Conservation (phyloP, 2,113 vertebrate genomes). For the Callopanchax toddi region DNA sequence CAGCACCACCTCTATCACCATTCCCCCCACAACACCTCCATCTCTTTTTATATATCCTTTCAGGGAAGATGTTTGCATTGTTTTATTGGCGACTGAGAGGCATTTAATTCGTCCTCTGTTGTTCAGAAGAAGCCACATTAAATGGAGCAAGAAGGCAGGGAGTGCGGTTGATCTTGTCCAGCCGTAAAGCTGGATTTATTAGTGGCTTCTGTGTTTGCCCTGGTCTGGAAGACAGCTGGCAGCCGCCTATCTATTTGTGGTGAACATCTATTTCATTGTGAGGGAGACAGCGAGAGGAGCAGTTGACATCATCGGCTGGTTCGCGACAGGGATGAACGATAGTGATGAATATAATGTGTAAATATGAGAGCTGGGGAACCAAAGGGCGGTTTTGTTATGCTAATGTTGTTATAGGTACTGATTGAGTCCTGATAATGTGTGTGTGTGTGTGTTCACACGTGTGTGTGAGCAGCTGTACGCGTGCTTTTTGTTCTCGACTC, state of each 20-base stretch:
- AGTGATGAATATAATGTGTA: constrained; percentile 82
- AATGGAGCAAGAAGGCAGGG: constrained; percentile 68
- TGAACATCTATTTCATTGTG: constrained; percentile 78
- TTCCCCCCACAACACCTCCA: constrained; percentile 67
- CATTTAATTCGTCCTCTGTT: constrained; percentile 71
- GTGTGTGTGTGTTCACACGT: constrained; percentile 26
- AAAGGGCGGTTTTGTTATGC: constrained; percentile 79
- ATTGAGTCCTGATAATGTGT: constrained; percentile 71
- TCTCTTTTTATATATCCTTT: constrained; percentile 74
- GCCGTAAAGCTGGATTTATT: constrained; percentile 82
- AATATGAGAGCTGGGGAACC: constrained; percentile 75
- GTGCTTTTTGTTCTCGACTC: constrained; percentile 35
- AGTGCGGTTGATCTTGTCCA: constrained; percentile 73
- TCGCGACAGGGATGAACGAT: constrained; percentile 73
- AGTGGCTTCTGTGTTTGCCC: constrained; percentile 75
- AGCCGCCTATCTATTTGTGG: constrained; percentile 75
- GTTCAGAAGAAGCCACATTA: constrained; percentile 72
- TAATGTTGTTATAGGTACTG: constrained; percentile 78
- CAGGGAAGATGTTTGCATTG: constrained; percentile 75
- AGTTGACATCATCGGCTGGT: constrained; percentile 74
- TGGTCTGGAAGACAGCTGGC: constrained; percentile 82
- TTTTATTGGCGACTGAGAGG: constrained; percentile 80
- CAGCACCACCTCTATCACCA: constrained; percentile 55
- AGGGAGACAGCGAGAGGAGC: constrained; percentile 64
- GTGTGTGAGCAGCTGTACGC: constrained; percentile 65